Evolutionary conservation across 2,113 vertebrate genomes (phyloP), one percentile per base, ranked within the genome.

Genomic region (Taxidea taxus): DNA sequence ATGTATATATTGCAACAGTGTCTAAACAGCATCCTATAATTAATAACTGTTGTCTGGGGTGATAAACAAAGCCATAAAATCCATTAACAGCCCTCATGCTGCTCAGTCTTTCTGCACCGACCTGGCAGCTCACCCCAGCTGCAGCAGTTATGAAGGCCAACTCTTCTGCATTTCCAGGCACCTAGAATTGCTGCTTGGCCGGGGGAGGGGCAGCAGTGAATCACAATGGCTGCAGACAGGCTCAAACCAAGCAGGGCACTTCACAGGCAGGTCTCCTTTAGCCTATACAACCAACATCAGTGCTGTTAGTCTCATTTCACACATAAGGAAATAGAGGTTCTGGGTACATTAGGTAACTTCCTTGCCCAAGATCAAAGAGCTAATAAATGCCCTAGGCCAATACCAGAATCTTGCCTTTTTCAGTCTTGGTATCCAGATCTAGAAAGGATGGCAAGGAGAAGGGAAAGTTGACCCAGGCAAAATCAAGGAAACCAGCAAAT

Each of bases 41-140:
- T 97, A 97, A 97, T 97, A 97, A 92, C 83, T 82, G 82, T 96
- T 95, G 60, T 87, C 86, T 84, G 44, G 51, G 44, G 68, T 90
- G 94, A 87, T 94, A 90, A 47, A 85, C 66, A 83, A 90, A 90
- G 87, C 87, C 95, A 92, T 98, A 95, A 97, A 97, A 95, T 93
- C 83, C 70, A 95, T 97, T 96, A 90, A 84, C 54, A 96, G 62
- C 68, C 29, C 70, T 87, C 7, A 1, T 51, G 60, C 78, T 64
- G 47, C 89, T 90, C 89, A 91, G 83, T 62, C 66, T 47, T 58
- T 51, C 70, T 56, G 58, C 18, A 21, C 72, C 15, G 0, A 29
- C 27, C 82, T 89, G 89, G 95, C 95, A 89, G 91, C 70, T 91
- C 72, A 74, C 27, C 77, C 62, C 31, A 88, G 88, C 44, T 3